Evolutionary conservation across 2,113 vertebrate species (phyloP).

Genomic region (Dendrocopos noguchii): DNA sequence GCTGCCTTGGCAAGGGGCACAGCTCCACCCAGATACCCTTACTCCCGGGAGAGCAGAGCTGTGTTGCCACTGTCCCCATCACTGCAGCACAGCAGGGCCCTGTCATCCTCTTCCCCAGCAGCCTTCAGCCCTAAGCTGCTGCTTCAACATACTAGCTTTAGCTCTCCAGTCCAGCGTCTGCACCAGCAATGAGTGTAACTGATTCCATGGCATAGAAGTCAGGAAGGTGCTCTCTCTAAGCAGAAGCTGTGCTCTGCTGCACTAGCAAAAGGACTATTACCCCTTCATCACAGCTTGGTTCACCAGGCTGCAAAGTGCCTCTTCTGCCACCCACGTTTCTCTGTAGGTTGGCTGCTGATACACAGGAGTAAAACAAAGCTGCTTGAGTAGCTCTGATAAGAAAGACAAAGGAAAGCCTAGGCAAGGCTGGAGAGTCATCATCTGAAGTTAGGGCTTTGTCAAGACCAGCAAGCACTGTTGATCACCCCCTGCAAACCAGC

Average conservation of each 20-base stretch:
- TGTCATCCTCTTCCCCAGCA: not conserved
- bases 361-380: not conserved
- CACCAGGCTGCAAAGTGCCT: not conserved
- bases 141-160: not conserved
- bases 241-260: not conserved
- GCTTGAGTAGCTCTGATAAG: not conserved
- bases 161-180: not conserved
- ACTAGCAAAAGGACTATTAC: too few species aligned
- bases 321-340: not conserved
- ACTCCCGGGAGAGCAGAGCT: not conserved
- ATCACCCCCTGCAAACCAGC: not conserved
- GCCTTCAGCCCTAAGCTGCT: not conserved
- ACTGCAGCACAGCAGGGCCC: not conserved
- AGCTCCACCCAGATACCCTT: not conserved
- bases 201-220: not conserved
- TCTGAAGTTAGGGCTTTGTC: not conserved
- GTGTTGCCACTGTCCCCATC: not conserved
- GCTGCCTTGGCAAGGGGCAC: not conserved
- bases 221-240: not conserved
- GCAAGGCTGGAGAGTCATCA: not conserved
- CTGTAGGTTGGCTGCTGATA: not conserved
- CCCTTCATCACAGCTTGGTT: not conserved
- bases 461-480: not conserved
- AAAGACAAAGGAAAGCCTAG: not conserved
- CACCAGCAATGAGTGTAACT: not conserved